These are phyloP conservation scores for Nymphalis c-album DNA, from an alignment of 2,888 invertebrate species.

Conservation along the genomic window DNA sequence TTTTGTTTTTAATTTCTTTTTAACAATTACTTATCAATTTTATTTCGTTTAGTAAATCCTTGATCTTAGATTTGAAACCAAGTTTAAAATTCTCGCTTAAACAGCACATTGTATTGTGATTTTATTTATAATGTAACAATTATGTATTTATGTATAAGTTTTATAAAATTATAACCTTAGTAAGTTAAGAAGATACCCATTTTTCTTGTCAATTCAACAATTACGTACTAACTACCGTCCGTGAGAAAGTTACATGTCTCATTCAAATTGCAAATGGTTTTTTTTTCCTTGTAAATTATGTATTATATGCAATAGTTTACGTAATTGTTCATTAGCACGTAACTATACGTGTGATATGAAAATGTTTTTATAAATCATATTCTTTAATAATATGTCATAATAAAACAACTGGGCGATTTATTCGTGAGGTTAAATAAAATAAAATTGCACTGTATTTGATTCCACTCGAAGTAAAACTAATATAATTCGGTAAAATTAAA, in stretches of 20 bases:
- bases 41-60: too few relatives aligned
- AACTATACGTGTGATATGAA: conserved; percentile 41
- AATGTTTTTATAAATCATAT: conserved; percentile 22
- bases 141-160: background rate
- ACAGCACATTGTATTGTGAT: too few relatives aligned
- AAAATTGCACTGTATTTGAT: too few relatives aligned
- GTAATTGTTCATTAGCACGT: conserved; percentile 59
- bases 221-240: conserved; percentile 38
- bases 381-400: conserved; percentile 10
- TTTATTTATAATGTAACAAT: too few relatives aligned
- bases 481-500: too few relatives aligned
- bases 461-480: too few relatives aligned
- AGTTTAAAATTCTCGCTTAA: background rate
- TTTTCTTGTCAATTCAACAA: conserved; percentile 8
- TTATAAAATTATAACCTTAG: conserved; percentile 1
- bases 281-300: conserved; percentile 46
- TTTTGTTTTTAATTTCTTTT: too few relatives aligned
- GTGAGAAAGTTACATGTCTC: conserved; percentile 50
- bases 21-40: too few relatives aligned
- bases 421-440: too few relatives aligned
- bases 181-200: conserved; percentile 4
- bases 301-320: conserved; percentile 46
- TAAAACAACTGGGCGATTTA: background rate
- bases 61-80: too few relatives aligned
- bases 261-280: conserved; percentile 61